Evolutionary conservation across 2,888 invertebrate species (phyloP), one percentile per base, ranked within the genome.

Genomic region (Patella ulyssiponensis): DNA sequence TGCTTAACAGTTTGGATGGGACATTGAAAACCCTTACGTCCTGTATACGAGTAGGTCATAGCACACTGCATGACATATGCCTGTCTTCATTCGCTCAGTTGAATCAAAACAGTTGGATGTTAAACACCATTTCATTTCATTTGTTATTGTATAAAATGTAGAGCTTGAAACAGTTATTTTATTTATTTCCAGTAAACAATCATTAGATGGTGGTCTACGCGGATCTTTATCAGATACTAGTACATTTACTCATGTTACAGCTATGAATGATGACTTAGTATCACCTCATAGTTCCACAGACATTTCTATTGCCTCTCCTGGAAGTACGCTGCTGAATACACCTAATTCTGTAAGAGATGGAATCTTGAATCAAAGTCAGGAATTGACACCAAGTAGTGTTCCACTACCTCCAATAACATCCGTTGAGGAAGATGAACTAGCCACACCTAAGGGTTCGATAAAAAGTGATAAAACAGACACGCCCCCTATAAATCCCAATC

Each of bases 161-260:
- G 44, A 44, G 44, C 44, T 44, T 44, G 9, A 44, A 9, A 44
- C 9, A 44, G 9, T 44, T 44, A 44, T 44, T 44, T 44, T 9
- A 52, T 56, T 77, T 54, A 51, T 56, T 76, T 79, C 15, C 53
- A 81, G 79, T 52, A 81, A 79, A 75, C 54, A 70, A 11, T 71
- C 71, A 7, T 71, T 69, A 20, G 74, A 75, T 56, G 71, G 71
- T 14, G 70, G 77, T 15, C 78, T 83, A 1, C 75, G 84, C 27
- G 84, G 84, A 75, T 86, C 85, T 76, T 81, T 81, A 27, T 89
- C 89, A 9, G 88, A 87, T 77, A 88, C 86, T 9, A 89, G 88
- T 77, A 89, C 89, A 74, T 89, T 91, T 71, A 91, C 90, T 11
- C 86, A 88, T 23, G 89, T 89, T 51, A 86, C 88, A 1, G 86